Evolutionary conservation across 2,888 invertebrate species (phyloP), one percentile per base, ranked within the genome.

Genomic region (Siphonodentalium dalli): DNA sequence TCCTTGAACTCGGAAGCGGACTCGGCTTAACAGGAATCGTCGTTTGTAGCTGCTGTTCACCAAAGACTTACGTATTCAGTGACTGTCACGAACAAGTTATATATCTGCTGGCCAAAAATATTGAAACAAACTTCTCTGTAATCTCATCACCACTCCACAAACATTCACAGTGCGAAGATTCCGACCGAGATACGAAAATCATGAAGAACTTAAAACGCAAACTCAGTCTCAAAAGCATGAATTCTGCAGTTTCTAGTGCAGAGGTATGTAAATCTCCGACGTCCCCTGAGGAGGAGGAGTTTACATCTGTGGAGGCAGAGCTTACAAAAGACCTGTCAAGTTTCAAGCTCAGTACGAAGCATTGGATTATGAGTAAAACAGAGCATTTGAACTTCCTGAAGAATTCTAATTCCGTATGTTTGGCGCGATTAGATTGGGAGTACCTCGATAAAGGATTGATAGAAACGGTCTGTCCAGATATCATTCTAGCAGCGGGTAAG

Each of bases 1-100:
- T 76, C 15, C 45, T 74, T 35, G 76, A 76, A 50, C 65, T 76
- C 7, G 76, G 76, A 7, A 68, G 74, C 68, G 76, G 76, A n/a
- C 61, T 74, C 9, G 76, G 76, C 3, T 55, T 75, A 21, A 73
- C 73, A 3, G 76, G 76, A 7, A 62, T 74, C 6, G 62, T 66
- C n/a, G 49, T 69, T 5, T 73, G 73, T 58, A 67, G 65, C 35
- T 47, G 56, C 29, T 73, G 74, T 54, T 37, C 48, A 8, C 54
- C 65, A 21, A 61, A 61, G 20, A 61, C 66, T 15, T 73, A 66
- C 56, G 66, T 69, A 35, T 74, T 74, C 51, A 71, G 69, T 37
- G 76, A 76, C 66, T 71, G 71, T 45, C 72, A 75, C 48, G 56
- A 63, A 9, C 70, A 74, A 52, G 76, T 76, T 18, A 51, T 76